phyloP scores from a whole-genome alignment of 2,888 invertebrate genomes.

The Boloria euphrosyne region DNA sequence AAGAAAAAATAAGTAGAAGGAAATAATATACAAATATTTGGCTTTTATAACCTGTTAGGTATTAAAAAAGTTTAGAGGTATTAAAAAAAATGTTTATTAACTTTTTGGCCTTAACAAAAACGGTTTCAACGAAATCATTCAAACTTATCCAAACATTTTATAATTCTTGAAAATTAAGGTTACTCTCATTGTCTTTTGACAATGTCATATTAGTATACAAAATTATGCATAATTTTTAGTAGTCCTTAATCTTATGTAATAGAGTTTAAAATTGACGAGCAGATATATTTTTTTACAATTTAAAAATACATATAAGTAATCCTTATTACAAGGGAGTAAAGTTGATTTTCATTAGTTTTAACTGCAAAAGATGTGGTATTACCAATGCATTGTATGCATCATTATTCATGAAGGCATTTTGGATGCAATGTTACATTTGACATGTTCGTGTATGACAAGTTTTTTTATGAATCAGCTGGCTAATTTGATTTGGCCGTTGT shows the following conservation, averaged over 20 bases:
- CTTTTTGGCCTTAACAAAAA: no score
- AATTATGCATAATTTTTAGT: neutral
- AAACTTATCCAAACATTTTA: slow-evolving; percentile 17
- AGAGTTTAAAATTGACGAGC: slow-evolving; percentile 14
- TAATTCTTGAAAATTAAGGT: slow-evolving; percentile 35
- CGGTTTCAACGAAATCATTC: neutral
- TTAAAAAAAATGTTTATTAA: no score
- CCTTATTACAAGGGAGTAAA: slow-evolving; percentile 3
- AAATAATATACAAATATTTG: no score
- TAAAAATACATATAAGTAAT: neutral
- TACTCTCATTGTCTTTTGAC: slow-evolving; percentile 37
- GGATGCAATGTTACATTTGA: slow-evolving; percentile 32
- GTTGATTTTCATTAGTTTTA: slow-evolving; percentile 15
- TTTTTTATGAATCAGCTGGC: slow-evolving; percentile 23
- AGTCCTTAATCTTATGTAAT: slow-evolving; percentile 9
- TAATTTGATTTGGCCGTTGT: neutral
- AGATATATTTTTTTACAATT: neutral
- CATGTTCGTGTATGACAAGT: slow-evolving; percentile 35
- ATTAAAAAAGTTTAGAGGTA: no score
- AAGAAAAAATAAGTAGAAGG: no score
- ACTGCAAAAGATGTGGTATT: slow-evolving; percentile 16
- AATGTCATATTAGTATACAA: slow-evolving; percentile 28
- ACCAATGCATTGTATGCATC: slow-evolving; percentile 42
- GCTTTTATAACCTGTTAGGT: no score
- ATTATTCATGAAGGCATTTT: slow-evolving; percentile 39